Evolutionary conservation across 2,797 vertebrate genomes (phyloP), one percentile per base, ranked within the genome.

Genomic region (Parauchenoglanis punctatus): DNA sequence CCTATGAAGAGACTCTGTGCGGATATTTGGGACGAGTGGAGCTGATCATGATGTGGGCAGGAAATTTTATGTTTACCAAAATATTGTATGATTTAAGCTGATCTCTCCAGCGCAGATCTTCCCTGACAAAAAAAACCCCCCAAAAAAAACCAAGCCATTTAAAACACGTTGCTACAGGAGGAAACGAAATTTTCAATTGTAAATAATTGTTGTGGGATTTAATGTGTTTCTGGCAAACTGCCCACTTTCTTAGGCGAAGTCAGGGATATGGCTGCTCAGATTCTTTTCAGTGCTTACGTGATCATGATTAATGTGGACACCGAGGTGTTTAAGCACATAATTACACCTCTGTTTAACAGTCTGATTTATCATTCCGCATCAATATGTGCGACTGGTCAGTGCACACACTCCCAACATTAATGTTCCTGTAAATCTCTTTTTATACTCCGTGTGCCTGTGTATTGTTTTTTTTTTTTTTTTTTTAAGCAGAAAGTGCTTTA

Each of bases 261-360:
- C 61, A 31, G 63, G 81, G n/a, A 67, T 52, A 31, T 11, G 59
- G 59, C 54, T 65, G 44, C 80, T 28, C 40, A 54, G 35, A 81
- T 63, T n/a, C 35, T 46, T 44, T n/a, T 81, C 35, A 23, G 61
- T 5, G 44, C 49, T 59, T 58, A 40, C 73, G 35, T 58, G 52
- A 76, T 83, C 40, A 63, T 61, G 80, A 73, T 59, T 58, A 59
- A 46, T 75, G 70, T 76, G 56, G 56, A 77, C 13, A n/a, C n/a
- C 3, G 49, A 72, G 31, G 67, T 84, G 67, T 54, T 70, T 84
- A 72, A 84, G 81, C 81, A 49, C 81, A 54, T 68, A 46, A 83
- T 67, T 67, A 52, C 59, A n/a, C 12, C 80, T 63, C 40, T 65
- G 59, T 82, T 58, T n/a, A 75, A 65, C 40, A 49, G 25, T 81